phyloP scores from a whole-genome alignment of 2,888 invertebrate species.

The Drosophila quinaria region DNA sequence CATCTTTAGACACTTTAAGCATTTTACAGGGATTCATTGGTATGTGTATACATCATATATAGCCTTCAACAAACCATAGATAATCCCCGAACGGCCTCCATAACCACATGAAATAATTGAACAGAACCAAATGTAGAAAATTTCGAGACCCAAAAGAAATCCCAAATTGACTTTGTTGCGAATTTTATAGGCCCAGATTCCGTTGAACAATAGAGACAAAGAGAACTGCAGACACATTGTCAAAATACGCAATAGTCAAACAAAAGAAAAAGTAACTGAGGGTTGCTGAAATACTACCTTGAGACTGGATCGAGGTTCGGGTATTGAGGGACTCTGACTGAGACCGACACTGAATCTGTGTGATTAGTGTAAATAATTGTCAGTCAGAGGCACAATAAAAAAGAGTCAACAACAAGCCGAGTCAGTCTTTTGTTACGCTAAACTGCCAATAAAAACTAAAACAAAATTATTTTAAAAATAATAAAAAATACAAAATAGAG shows the following conservation, averaged over 20 bases:
- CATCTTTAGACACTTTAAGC: no score
- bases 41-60: background rate
- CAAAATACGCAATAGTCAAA: slow-evolving; percentile 75
- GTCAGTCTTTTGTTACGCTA: slow-evolving; percentile 67
- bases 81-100: slow-evolving; percentile 48
- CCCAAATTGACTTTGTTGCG: slow-evolving; percentile 79
- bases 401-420: slow-evolving; percentile 58
- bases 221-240: slow-evolving; percentile 71
- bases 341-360: slow-evolving; percentile 52
- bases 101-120: slow-evolving; percentile 69
- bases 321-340: slow-evolving; percentile 31
- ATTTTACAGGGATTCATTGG: background rate
- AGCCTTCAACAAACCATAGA: slow-evolving; percentile 56
- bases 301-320: slow-evolving; percentile 12
- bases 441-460: slow-evolving; percentile 81
- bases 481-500: slow-evolving; percentile 3
- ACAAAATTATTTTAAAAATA: slow-evolving; percentile 76
- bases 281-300: slow-evolving; percentile 55
- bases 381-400: slow-evolving; percentile 59
- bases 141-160: slow-evolving; percentile 23
- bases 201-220: slow-evolving; percentile 59
- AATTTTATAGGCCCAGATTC: slow-evolving; percentile 73
- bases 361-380: slow-evolving; percentile 81
- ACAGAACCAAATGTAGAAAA: slow-evolving; percentile 30
- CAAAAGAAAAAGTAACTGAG: slow-evolving; percentile 46